Evolutionary conservation across 2,113 vertebrate species (phyloP), one percentile per base, ranked within the genome.

Genomic region (Seriola aureovittata): DNA sequence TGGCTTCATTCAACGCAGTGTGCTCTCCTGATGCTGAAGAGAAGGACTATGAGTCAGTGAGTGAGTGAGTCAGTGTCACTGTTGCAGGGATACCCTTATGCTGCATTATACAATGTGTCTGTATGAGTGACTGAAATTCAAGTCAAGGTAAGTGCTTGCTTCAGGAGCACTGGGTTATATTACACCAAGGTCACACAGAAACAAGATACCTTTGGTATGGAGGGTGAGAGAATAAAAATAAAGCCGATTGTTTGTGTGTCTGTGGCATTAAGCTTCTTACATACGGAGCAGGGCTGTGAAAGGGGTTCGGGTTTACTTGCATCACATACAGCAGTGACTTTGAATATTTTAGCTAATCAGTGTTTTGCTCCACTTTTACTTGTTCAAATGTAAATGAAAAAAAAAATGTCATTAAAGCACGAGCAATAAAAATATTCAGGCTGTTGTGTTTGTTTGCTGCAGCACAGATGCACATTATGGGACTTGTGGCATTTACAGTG

Each of bases 71-170:
- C 86, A 85, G 85, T 86, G 85, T 87, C 75, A 73, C 63, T 65
- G 80, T 78, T 84, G 85, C 84, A 92, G 87, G 85, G 82, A 91
- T 81, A 75, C 82, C 84, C 87, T 88, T 65, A 44, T 88, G 82
- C 38, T 84, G 79, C 74, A 55, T 59, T 83, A 63, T 57, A 73
- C 70, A 82, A 54, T 72, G 68, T 48, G 78, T 78, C 78, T 38
- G 75, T 63, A 76, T 38, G 57, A 78, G 59, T 72, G 70, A 87
- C 59, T 77, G 91, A 88, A 89, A 91, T 82, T 79, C 63, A 81
- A 93, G 86, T 78, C 83, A 81, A 82, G 85, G 65, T 81, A 82
- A 71, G 79, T 8, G 63, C 76, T 48, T 38, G 70, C 67, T 80
- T 36, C 50, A 79, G 70, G 69, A 85, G 77, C 85, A 78, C 50